Evolutionary conservation across 2,797 vertebrate genomes (phyloP).

Genomic region (Clarias fuscus): DNA sequence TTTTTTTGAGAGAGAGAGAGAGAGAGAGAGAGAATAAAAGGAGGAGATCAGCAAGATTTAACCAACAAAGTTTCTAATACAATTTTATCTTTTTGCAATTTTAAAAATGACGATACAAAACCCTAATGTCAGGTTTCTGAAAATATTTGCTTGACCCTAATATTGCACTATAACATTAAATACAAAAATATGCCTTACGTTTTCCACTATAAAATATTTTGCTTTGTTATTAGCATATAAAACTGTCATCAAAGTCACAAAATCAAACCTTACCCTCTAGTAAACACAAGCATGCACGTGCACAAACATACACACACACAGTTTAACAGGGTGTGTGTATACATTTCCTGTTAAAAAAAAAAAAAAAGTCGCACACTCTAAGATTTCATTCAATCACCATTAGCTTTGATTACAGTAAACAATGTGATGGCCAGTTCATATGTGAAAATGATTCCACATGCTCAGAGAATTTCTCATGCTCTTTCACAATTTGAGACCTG

Average conservation of each 20-base stretch:
- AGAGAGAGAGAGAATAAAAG: neutral
- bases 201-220: neutral
- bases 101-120: neutral
- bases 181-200: no score
- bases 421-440: no score
- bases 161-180: neutral
- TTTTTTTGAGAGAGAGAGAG: neutral
- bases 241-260: conserved; percentile 11
- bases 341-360: no score
- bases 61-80: neutral
- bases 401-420: no score
- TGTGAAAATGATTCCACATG: no score
- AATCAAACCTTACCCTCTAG: conserved; percentile 7
- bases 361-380: no score
- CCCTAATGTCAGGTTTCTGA: neutral
- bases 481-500: no score
- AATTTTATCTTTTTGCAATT: neutral
- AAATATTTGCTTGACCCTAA: neutral
- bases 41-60: neutral
- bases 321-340: neutral
- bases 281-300: no score
- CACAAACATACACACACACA: neutral
- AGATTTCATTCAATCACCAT: no score
- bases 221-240: neutral
- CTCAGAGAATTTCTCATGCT: no score